Percentiles rank a stretch among this genome's conserved stretches.
These are phyloP conservation scores for Leptinotarsa haldemani DNA, from an alignment of 2,888 invertebrate species.

Conservation along the genomic window DNA sequence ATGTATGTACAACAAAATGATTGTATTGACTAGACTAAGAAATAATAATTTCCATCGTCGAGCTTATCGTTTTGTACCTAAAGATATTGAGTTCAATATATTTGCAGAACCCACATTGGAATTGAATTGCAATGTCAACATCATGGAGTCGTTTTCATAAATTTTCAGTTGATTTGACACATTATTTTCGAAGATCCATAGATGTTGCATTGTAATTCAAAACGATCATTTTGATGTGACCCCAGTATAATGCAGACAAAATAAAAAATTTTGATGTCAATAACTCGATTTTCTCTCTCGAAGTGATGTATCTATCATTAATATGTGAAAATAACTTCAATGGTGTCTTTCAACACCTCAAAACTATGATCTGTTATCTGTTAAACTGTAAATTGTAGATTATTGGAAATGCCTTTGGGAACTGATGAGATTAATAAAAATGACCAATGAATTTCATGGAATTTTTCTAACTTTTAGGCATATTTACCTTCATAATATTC, in stretches of 20 bases:
- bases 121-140: slow-evolving; percentile 9
- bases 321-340: slow-evolving; percentile 41
- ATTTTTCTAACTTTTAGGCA: slow-evolving; percentile 19
- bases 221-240: slow-evolving; percentile 33
- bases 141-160: not conserved
- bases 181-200: not conserved
- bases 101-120: not conserved
- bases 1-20: slow-evolving; percentile 20
- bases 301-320: slow-evolving; percentile 24
- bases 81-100: slow-evolving; percentile 48
- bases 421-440: slow-evolving; percentile 54
- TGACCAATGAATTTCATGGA: slow-evolving; percentile 35
- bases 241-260: slow-evolving; percentile 36
- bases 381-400: slow-evolving; percentile 49
- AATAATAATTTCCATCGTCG: slow-evolving; percentile 13
- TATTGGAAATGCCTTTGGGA: slow-evolving; percentile 49
- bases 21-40: slow-evolving; percentile 6
- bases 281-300: slow-evolving; percentile 23
- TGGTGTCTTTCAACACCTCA: slow-evolving; percentile 37
- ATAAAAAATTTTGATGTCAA: slow-evolving; percentile 37
- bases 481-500: not conserved
- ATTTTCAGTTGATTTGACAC: slow-evolving; percentile 4
- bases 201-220: slow-evolving; percentile 15
- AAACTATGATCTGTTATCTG: slow-evolving; percentile 45
- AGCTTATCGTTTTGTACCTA: slow-evolving; percentile 40